Evolutionary conservation across 2,888 invertebrate species (phyloP).

Genomic region (Lacanobia oleracea): DNA sequence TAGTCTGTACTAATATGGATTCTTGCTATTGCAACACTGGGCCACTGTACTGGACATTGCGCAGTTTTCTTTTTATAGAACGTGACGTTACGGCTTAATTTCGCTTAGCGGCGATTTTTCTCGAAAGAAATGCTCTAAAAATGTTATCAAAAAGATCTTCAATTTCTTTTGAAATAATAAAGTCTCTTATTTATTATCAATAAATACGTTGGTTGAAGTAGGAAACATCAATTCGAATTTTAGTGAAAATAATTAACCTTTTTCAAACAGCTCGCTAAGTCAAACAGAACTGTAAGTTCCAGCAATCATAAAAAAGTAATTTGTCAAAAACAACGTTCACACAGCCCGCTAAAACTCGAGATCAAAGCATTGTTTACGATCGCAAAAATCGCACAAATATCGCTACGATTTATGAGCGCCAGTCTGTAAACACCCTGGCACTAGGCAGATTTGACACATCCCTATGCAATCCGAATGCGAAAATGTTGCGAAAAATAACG

Average conservation of each 20-base stretch:
- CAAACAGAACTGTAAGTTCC: neutral
- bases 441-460: conserved; percentile 58
- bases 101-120: neutral
- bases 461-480: conserved; percentile 47
- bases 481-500: conserved; percentile 52
- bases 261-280: neutral
- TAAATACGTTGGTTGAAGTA: neutral
- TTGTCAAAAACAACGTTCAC: conserved; percentile 26
- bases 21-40: conserved; percentile 42
- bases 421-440: conserved; percentile 65
- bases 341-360: conserved; percentile 46
- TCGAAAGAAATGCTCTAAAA: neutral
- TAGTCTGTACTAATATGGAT: conserved; percentile 49
- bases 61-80: conserved; percentile 47
- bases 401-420: conserved; percentile 64
- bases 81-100: neutral
- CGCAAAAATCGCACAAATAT: conserved; percentile 64
- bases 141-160: neutral
- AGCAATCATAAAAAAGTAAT: conserved; percentile 24
- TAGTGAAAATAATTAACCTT: no score
- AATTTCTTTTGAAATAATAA: no score
- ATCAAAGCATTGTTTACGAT: conserved; percentile 68
- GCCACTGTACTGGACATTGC: conserved; percentile 33
- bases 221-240: neutral
- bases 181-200: no score